Base-by-base conservation (phyloP, 2,888 invertebrate genomes). In the Osedax fenrisi region DNA sequence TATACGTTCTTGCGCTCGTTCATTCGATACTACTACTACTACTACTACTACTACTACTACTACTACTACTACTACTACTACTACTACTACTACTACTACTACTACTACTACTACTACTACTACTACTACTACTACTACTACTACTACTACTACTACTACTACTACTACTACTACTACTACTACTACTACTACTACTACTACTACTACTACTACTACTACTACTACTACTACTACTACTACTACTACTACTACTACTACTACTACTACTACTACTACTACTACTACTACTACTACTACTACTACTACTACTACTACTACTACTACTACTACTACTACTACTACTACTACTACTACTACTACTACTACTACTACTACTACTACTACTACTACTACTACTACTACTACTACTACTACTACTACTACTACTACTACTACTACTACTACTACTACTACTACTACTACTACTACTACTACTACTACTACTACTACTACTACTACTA, bases 21-120 rank as follows among this genome's bases (percentile, higher is more conserved):
- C n/a, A n/a, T n/a, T n/a, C n/a, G n/a, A n/a, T 72, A 70, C 72
- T 72, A 70, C 72, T 72, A 70, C 72, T 72, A 70, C 72, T 72
- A 70, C 72, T 72, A 70, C 72, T 72, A 70, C 72, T 72, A 70
- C 72, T 72, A 70, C 68, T 72, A 70, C 67, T 72, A 70, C 72
- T 72, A 70, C 72, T 72, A 70, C 72, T 72, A 72, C 72, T 72
- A 70, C 72, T 72, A 70, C 72, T 72, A 70, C 72, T 68, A 69
- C 69, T 26, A 72, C 72, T 72, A 72, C 72, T 72, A 72, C 72
- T 72, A 72, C 72, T 72, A 72, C 72, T 72, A 72, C 72, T 72
- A 72, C 72, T 72, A 72, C 72, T 72, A 72, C 72, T 72, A 72
- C 72, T 72, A 72, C 72, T 72, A 72, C 72, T 72, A 72, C 72